phyloP scores from a whole-genome alignment of 2,797 vertebrate genomes.

The Podargus strigoides region DNA sequence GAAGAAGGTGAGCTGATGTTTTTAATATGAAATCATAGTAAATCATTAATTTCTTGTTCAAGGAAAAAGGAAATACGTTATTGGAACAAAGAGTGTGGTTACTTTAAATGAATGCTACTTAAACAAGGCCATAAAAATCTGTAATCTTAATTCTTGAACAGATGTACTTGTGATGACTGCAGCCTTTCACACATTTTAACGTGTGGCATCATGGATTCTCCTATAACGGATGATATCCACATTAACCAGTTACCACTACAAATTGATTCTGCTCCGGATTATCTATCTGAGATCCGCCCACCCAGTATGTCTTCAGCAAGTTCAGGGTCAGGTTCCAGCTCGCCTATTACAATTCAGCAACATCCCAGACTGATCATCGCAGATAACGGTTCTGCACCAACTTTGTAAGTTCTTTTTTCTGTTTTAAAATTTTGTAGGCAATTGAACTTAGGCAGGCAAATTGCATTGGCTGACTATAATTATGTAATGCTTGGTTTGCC shows the following conservation, averaged over 20 bases:
- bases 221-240: constrained; percentile 88
- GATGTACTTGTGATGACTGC: constrained; percentile 98
- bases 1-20: constrained; percentile 83
- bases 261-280: constrained; percentile 84
- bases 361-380: constrained; percentile 86
- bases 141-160: constrained; percentile 60
- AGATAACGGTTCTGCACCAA: constrained; percentile 80
- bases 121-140: background rate
- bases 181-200: constrained; percentile 98
- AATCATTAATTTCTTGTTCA: background rate
- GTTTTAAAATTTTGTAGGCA: background rate
- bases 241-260: constrained; percentile 88
- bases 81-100: background rate
- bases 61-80: background rate
- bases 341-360: constrained; percentile 90
- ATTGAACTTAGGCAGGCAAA: background rate
- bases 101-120: background rate
- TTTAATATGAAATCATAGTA: constrained; percentile 28
- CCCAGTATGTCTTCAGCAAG: constrained; percentile 94
- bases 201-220: constrained; percentile 96
- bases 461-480: background rate
- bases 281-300: constrained; percentile 87
- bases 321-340: constrained; percentile 92
- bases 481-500: background rate
- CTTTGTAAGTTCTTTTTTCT: constrained; percentile 83